These are phyloP conservation scores for Hydrolagus colliei DNA, from an alignment of 2,797 vertebrate species.

Conservation along the genomic window DNA sequence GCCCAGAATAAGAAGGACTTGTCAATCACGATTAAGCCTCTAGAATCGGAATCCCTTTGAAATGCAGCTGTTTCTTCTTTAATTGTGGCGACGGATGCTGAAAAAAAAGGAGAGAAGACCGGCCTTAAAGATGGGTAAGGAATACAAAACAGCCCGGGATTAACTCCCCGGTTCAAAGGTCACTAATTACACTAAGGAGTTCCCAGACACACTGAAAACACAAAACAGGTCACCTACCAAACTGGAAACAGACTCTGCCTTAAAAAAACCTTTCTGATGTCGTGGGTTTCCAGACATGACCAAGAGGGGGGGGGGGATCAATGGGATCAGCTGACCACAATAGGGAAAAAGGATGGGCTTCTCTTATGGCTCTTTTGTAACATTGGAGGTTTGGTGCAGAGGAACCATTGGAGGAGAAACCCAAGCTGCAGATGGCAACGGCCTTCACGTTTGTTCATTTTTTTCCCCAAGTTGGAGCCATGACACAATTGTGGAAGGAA, in stretches of 20 bases:
- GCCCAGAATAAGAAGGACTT: slow-evolving; percentile 71
- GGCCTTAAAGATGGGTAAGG: slow-evolving; percentile 75
- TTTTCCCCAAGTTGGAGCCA: background rate
- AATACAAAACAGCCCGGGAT: slow-evolving; percentile 76
- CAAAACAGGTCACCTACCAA: slow-evolving; percentile 76
- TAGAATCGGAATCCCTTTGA: slow-evolving; percentile 77
- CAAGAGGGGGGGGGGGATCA: slow-evolving; percentile 45
- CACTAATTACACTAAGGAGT: slow-evolving; percentile 75
- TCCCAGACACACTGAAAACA: slow-evolving; percentile 76
- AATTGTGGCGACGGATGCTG: slow-evolving; percentile 69
- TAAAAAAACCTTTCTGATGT: slow-evolving; percentile 58
- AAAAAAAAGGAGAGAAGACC: slow-evolving; percentile 66
- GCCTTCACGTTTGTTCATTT: slow-evolving; percentile 32
- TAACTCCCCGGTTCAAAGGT: slow-evolving; percentile 73
- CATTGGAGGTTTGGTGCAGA: background rate
- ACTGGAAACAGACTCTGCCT: slow-evolving; percentile 66
- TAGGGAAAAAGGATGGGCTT: slow-evolving; percentile 44
- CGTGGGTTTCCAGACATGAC: slow-evolving; percentile 61
- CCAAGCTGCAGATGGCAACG: slow-evolving; percentile 41
- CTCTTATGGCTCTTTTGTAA: slow-evolving; percentile 38
- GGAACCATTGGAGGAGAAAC: slow-evolving; percentile 28
- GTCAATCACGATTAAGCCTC: slow-evolving; percentile 78
- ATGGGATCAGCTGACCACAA: slow-evolving; percentile 46
- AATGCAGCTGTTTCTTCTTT: slow-evolving; percentile 82
- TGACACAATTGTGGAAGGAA: slow-evolving; percentile 1